A percentile compares a stretch with the other conserved stretches of the same genome.
phyloP scores from a whole-genome alignment of 1,140 invertebrate species.

The Scaptomyza graminum region DNA sequence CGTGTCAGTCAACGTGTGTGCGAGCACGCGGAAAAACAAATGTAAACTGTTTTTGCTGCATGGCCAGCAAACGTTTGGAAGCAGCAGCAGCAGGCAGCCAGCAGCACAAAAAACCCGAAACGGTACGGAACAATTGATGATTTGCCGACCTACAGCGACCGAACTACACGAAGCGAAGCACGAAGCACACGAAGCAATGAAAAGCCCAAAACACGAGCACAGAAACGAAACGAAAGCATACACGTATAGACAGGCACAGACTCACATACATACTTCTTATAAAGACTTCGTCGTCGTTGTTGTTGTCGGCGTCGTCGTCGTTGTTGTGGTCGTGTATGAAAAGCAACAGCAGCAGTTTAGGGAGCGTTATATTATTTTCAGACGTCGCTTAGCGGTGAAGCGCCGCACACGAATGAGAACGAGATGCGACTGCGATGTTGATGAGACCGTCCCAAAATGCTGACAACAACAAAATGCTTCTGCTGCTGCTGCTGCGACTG shows the following conservation, averaged over 20 bases:
- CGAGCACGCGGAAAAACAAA: slow-evolving; percentile 84
- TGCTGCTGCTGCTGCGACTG: slow-evolving; percentile 28
- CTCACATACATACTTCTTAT: slow-evolving; percentile 18
- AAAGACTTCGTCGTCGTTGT: slow-evolving; percentile 12
- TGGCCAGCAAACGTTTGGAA: slow-evolving; percentile 49
- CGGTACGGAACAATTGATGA: slow-evolving; percentile 6
- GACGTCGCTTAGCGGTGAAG: slow-evolving; percentile 68
- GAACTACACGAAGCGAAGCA: slow-evolving; percentile 23
- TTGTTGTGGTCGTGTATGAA: not conserved
- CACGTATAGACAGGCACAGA: not conserved
- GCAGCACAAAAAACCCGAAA: not conserved
- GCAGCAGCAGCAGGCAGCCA: slow-evolving; percentile 1
- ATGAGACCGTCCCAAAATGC: slow-evolving; percentile 32
- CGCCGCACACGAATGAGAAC: slow-evolving; percentile 68
- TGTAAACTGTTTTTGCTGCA: slow-evolving; percentile 83
- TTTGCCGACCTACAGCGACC: slow-evolving; percentile 9
- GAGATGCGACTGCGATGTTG: slow-evolving; percentile 52
- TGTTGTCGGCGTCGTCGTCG: slow-evolving; percentile 2
- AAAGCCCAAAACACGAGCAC: slow-evolving; percentile 7
- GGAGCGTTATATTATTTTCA: slow-evolving; percentile 35
- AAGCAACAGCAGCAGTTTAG: slow-evolving; percentile 36
- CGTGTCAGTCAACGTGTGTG: slow-evolving; percentile 79
- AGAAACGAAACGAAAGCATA: slow-evolving; percentile 1
- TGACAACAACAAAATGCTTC: slow-evolving; percentile 33
- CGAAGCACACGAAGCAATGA: not conserved